Percentiles rank a stretch among this genome's conserved stretches.
Evolutionary conservation across 2,888 invertebrate species (phyloP).

Genomic region (Osmoderma eremita): DNA sequence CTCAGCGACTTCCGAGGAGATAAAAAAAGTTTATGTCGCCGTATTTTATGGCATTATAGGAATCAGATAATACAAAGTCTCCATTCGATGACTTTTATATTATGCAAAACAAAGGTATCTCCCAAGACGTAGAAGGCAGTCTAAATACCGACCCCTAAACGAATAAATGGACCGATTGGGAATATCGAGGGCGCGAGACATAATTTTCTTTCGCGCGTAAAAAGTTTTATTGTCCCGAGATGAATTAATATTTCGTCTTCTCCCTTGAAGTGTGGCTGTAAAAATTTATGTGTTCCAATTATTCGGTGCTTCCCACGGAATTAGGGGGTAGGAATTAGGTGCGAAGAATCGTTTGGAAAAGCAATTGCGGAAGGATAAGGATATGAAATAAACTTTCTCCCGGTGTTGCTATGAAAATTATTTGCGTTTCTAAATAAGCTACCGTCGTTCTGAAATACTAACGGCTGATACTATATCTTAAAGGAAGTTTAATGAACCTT

Average conservation of each 20-base stretch:
- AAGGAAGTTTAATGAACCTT: no score
- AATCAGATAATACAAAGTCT: constrained; percentile 38
- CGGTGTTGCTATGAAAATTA: no score
- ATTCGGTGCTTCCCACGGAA: no score
- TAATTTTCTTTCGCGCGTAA: no score
- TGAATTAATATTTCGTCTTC: constrained; percentile 30
- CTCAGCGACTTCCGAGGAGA: constrained; percentile 23
- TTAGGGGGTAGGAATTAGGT: no score
- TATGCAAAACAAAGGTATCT: constrained; percentile 38
- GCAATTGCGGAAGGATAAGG: no score
- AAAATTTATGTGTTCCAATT: constrained; percentile 19
- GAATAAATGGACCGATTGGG: constrained; percentile 27
- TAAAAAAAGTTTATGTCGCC: constrained; percentile 35
- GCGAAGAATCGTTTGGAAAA: no score
- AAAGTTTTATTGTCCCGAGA: constrained; percentile 18
- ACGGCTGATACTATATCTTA: no score
- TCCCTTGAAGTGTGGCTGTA: constrained; percentile 1
- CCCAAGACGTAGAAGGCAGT: constrained; percentile 4
- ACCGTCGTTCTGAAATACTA: no score
- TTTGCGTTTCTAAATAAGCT: no score
- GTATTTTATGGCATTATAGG: constrained; percentile 37
- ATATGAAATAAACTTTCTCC: no score
- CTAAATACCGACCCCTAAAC: background rate
- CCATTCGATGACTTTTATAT: constrained; percentile 37
- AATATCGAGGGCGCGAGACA: background rate